Base-by-base conservation (phyloP, 2,888 invertebrate genomes). In the Erebia epiphron region DNA sequence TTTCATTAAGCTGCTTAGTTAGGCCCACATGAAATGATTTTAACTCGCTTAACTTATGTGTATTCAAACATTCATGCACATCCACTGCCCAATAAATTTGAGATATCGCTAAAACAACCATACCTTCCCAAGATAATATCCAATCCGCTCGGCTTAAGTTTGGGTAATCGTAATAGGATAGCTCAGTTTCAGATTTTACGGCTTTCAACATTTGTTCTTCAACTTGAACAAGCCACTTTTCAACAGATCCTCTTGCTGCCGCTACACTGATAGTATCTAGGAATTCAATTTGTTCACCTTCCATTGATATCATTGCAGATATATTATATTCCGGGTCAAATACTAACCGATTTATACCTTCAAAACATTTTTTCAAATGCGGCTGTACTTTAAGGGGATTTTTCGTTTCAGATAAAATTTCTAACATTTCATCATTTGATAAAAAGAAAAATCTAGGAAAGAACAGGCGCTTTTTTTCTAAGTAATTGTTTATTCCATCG, bases 361-460 rank as follows among this genome's bases (percentile, higher is more conserved):
- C 97, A 85, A 98, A 98, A 86, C 97, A 97, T 90, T 98, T 98
- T 83, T 96, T 96, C 69, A 98, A 89, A 91, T 98, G 97, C 1
- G 97, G 97, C 86, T 98, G 97, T 2, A 98, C 97, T 78, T 97
- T 94, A 9, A 96, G 87, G 0, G 97, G 97, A 83, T 98, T 97
- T 89, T 97, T 97, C 1, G 97, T 97, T 93, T 98, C 97, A 0
- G 98, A 97, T 73, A 98, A 92, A 79, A 98, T 97, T 88, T 98
- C 97, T 78, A 98, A 91, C 95, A 98, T 96, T 88, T 98, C 98
- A 81, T 98, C 97, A 84, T 98, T 98, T 8, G 98, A 98, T 71
- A 98, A 92, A 83, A 98, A 98, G 94, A 98, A 98, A 84, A 98
- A 98, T 84, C 98, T 94, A 56, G 97, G 96, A 83, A 98, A 98